Percentiles rank a stretch among this genome's conserved stretches.
Evolutionary conservation across 1,140 invertebrate species (phyloP).

Genomic region (Drosophila bocqueti): DNA sequence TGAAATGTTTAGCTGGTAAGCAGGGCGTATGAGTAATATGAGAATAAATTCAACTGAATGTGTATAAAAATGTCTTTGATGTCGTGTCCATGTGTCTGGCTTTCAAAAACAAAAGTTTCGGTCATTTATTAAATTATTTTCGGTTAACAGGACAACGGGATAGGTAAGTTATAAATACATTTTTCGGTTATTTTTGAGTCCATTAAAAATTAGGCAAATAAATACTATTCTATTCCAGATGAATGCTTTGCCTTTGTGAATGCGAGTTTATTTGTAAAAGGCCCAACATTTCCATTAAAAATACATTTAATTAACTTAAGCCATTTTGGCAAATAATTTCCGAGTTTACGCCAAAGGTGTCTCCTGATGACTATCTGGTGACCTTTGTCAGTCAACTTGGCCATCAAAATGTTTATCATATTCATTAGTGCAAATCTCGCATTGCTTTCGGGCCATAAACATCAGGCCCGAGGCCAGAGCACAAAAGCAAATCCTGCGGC

Average conservation of each 20-base stretch:
- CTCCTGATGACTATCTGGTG: constrained; percentile 22
- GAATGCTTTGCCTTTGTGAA: background rate
- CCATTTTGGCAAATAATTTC: constrained; percentile 19
- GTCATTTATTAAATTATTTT: constrained; percentile 4
- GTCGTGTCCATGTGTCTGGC: background rate
- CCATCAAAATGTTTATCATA: constrained; percentile 50
- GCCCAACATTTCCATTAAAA: background rate
- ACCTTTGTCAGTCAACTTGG: constrained; percentile 13
- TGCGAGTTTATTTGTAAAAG: background rate
- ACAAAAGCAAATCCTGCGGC: constrained; percentile 4
- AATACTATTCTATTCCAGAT: background rate
- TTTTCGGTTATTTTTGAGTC: background rate
- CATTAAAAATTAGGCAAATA: background rate
- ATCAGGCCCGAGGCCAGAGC: background rate
- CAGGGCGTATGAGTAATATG: constrained; percentile 70
- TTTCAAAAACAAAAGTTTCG: background rate
- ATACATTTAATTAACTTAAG: constrained; percentile 4
- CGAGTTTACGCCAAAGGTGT: constrained; percentile 12
- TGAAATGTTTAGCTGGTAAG: constrained; percentile 67
- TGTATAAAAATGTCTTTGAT: constrained; percentile 45
- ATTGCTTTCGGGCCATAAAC: constrained; percentile 38
- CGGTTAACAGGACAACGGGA: accelerated
- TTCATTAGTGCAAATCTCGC: constrained; percentile 49
- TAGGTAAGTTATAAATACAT: constrained; percentile 9
- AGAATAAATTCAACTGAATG: constrained; percentile 78